Evolutionary conservation across 30 jellyfish, hydroid and myxozoan species (phyloP).

Genomic region (Kudoa iwatai): DNA sequence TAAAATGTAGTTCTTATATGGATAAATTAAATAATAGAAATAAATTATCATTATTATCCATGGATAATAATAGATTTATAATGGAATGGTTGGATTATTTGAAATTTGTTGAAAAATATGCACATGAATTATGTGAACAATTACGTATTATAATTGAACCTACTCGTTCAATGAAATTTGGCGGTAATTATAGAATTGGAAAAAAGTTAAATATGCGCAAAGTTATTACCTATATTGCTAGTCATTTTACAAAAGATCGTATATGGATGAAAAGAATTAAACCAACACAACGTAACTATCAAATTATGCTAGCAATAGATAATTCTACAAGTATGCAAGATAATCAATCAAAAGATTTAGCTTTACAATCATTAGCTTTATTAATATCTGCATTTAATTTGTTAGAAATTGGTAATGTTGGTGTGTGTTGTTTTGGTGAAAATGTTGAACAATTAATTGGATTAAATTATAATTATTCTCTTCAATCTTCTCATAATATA

Average conservation of each 20-base stretch:
- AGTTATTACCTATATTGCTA: conserved; percentile 62
- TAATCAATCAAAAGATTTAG: conserved; percentile 47
- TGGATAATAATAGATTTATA: no score
- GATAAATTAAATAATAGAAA: no score
- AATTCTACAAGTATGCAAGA: conserved; percentile 85
- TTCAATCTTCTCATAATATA: no score
- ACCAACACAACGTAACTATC: conserved; percentile 30
- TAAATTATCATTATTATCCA: no score
- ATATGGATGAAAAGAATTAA: conserved; percentile 61
- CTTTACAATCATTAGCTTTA: no score
- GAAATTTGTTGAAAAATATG: conserved; percentile 9
- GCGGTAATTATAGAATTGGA: conserved; percentile 80
- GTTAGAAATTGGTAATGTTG: no score
- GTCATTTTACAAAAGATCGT: conserved; percentile 55
- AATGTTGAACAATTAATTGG: no score
- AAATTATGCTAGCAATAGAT: conserved; percentile 38
- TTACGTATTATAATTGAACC: conserved; percentile 60
- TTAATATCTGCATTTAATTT: no score
- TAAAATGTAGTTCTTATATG: no score
- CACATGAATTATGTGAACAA: conserved; percentile 74
- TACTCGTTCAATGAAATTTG: conserved; percentile 37
- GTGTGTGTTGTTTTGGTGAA: no score
- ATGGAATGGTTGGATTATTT: conserved; percentile 63
- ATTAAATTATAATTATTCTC: no score
- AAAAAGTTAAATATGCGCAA: conserved; percentile 69